Percentiles rank a stretch among this genome's conserved stretches.
Conservation (phyloP, 2,888 invertebrate genomes). For the Netelia virgata region DNA sequence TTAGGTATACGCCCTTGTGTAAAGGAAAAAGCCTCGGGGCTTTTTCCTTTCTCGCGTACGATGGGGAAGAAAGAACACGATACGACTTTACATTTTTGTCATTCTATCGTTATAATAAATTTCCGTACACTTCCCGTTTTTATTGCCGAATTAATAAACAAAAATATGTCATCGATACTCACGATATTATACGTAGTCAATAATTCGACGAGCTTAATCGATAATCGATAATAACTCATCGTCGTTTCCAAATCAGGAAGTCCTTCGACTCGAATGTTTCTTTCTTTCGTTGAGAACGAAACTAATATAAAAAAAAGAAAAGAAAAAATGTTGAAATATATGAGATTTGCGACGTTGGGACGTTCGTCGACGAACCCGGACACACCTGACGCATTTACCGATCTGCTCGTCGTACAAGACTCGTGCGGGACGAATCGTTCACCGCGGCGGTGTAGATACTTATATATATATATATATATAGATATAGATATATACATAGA, state of each 20-base stretch:
- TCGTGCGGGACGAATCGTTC: slow-evolving; percentile 70
- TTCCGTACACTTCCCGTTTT: no score
- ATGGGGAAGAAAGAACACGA: slow-evolving; percentile 54
- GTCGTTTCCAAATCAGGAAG: neutral
- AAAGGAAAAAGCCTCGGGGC: slow-evolving; percentile 25
- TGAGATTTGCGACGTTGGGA: slow-evolving; percentile 8
- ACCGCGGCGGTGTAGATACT: slow-evolving; percentile 11
- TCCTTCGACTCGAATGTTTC: neutral
- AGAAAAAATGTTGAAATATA: slow-evolving; percentile 3
- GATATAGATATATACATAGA: slow-evolving; percentile 12
- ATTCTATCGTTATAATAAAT: neutral
- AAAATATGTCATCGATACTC: no score
- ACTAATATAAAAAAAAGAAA: neutral
- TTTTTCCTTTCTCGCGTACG: slow-evolving; percentile 37
- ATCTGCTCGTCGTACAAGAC: slow-evolving; percentile 52
- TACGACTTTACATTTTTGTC: slow-evolving; percentile 62
- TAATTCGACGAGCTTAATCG: no score
- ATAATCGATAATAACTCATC: no score
- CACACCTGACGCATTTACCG: slow-evolving; percentile 70
- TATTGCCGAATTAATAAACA: no score
- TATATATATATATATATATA: slow-evolving; percentile 21
- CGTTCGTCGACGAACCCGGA: slow-evolving; percentile 62
- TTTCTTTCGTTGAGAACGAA: neutral
- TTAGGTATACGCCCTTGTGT: neutral
- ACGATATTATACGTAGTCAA: no score